A percentile compares a stretch with the other conserved stretches of the same genome.
Evolutionary conservation across 1,140 invertebrate genomes (phyloP).

Genomic region (Ostrea edulis): DNA sequence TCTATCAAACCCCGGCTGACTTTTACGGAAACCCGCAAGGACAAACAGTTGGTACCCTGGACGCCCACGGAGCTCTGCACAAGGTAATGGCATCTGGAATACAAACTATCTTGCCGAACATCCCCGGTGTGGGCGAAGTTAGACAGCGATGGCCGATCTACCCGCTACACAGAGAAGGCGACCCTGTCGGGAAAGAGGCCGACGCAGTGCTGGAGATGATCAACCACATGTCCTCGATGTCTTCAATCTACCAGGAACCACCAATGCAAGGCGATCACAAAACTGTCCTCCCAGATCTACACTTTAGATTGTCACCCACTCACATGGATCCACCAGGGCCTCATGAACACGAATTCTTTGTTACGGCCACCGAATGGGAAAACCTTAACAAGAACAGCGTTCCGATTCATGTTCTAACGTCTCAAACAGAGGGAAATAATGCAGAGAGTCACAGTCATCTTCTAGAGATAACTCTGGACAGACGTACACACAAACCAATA

Average conservation of each 20-base stretch:
- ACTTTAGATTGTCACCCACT: constrained; percentile 45
- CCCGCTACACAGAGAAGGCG: constrained; percentile 70
- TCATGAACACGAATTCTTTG: constrained; percentile 48
- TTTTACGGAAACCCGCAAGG: constrained; percentile 68
- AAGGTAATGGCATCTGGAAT: constrained; percentile 63
- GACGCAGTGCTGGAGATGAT: constrained; percentile 69
- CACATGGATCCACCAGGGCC: constrained; percentile 44
- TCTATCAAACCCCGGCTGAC: constrained; percentile 67
- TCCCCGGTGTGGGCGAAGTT: constrained; percentile 62
- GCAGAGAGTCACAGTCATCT: constrained; percentile 55
- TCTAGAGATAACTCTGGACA: constrained; percentile 48
- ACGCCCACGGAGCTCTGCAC: constrained; percentile 51
- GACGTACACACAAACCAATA: constrained; percentile 45
- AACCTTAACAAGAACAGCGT: not conserved
- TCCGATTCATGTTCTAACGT: not conserved
- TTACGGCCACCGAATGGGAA: constrained; percentile 38
- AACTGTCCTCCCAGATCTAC: constrained; percentile 16
- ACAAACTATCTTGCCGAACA: constrained; percentile 62
- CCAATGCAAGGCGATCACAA: not conserved
- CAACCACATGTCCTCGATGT: constrained; percentile 43
- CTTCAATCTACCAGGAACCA: not conserved
- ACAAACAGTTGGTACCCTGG: constrained; percentile 66
- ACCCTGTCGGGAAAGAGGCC: constrained; percentile 64
- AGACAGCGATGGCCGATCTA: constrained; percentile 71
- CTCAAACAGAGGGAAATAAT: constrained; percentile 40